Evolutionary conservation across 2,113 vertebrate genomes (phyloP).

Genomic region (Cnemophilus loriae): DNA sequence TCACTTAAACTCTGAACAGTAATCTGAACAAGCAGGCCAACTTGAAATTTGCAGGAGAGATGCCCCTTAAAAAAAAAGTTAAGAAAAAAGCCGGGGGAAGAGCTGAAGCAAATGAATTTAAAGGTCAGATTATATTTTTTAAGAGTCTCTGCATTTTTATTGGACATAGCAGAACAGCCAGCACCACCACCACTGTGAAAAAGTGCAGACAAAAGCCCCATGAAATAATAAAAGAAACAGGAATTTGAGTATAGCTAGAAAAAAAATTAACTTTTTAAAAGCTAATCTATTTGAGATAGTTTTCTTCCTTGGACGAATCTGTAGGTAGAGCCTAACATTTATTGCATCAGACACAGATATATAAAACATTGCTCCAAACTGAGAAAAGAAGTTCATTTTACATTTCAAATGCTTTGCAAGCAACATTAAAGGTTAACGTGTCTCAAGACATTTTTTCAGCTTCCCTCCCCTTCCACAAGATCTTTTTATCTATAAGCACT

Average conservation of each 20-base stretch:
- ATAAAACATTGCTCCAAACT: slow-evolving; percentile 23
- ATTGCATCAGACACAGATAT: slow-evolving; percentile 41
- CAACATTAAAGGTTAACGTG: not conserved
- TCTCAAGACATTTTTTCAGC: not conserved
- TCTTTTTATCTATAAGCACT: not conserved
- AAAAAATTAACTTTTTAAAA: not conserved
- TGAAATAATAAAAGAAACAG: not conserved
- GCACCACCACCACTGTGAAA: not conserved
- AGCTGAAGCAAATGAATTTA: not conserved
- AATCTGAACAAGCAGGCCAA: not conserved
- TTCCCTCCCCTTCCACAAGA: not conserved
- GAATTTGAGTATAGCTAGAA: not conserved
- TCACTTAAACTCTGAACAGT: not conserved
- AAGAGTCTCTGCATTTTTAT: not conserved
- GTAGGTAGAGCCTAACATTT: slow-evolving; percentile 34
- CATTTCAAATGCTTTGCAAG: slow-evolving; percentile 46
- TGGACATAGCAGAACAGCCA: not conserved
- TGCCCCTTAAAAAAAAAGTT: not conserved
- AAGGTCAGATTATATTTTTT: not conserved
- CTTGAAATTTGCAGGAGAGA: not conserved
- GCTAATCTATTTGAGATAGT: not conserved
- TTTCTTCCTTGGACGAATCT: not conserved
- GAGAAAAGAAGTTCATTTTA: not conserved
- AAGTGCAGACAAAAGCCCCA: not conserved
- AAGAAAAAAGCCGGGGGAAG: not conserved